Percentiles rank a stretch among this genome's conserved stretches.
phyloP scores from a whole-genome alignment of 35 echinoderm and acorn worm species.

The Amphiura filiformis region DNA sequence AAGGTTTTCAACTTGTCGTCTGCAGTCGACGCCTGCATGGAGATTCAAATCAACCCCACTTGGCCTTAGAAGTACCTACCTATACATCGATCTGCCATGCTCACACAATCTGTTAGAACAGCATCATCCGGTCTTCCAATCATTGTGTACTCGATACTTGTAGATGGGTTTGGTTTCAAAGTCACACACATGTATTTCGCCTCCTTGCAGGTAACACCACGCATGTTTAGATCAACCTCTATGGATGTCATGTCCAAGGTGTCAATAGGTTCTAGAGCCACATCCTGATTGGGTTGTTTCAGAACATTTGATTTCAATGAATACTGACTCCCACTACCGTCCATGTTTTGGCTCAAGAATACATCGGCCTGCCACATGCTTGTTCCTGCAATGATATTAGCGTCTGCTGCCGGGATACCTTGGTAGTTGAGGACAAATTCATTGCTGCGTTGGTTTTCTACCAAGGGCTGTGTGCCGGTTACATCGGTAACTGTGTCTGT shows the following conservation, averaged over 20 bases:
- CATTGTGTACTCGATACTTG: constrained; percentile 58
- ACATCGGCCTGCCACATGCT: constrained; percentile 51
- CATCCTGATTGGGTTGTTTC: constrained; percentile 28
- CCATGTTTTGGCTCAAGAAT: constrained; percentile 34
- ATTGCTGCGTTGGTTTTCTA: constrained; percentile 59
- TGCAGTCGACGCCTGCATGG: too few relatives aligned
- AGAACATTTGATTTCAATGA: constrained; percentile 28
- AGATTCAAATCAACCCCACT: too few relatives aligned
- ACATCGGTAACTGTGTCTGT: constrained; percentile 56
- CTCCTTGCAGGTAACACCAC: constrained; percentile 45
- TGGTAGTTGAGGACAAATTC: constrained; percentile 13
- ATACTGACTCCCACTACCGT: constrained; percentile 43
- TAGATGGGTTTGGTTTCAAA: constrained; percentile 39
- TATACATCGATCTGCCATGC: constrained; percentile 56
- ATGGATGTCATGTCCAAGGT: constrained; percentile 31
- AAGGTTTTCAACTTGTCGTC: too few relatives aligned
- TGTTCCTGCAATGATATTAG: constrained; percentile 39
- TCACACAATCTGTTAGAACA: constrained; percentile 51
- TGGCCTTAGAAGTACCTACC: too few relatives aligned
- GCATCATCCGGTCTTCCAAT: constrained; percentile 51
- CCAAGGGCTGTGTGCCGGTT: constrained; percentile 33
- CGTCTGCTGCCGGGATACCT: constrained; percentile 27
- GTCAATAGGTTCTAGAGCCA: constrained; percentile 18
- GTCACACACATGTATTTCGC: constrained; percentile 60
- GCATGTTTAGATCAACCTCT: constrained; percentile 52